Conservation (phyloP, 2,797 vertebrate species). For the Pachyuromys duprasi region DNA sequence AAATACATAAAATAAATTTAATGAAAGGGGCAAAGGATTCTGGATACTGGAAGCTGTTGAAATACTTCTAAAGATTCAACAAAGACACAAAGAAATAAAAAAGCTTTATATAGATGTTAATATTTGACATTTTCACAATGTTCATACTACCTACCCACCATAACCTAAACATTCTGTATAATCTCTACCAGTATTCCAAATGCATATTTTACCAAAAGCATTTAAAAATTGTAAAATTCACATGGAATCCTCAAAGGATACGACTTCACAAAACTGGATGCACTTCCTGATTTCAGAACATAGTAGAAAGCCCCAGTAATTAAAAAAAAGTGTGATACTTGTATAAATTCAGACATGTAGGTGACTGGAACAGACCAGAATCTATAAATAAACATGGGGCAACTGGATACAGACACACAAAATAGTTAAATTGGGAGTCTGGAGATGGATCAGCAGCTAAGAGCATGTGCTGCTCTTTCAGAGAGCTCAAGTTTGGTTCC, state of each 20-base stretch:
- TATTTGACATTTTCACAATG: not conserved
- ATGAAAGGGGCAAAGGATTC: not conserved
- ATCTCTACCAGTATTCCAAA: not conserved
- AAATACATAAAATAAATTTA: constrained; percentile 11
- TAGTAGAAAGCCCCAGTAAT: not conserved
- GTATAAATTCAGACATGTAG: not conserved
- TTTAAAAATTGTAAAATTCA: not conserved
- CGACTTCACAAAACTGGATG: not conserved
- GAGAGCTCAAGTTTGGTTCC: not conserved
- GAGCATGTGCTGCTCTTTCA: not conserved
- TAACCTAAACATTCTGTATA: not conserved
- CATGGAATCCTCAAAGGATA: not conserved
- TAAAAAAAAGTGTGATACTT: not conserved
- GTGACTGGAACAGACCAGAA: not conserved
- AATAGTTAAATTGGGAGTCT: not conserved
- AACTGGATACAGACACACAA: not conserved
- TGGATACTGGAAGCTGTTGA: not conserved
- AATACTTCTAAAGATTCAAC: not conserved
- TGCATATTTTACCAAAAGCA: not conserved
- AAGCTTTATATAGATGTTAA: not conserved
- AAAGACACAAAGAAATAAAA: not conserved
- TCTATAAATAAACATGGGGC: not conserved
- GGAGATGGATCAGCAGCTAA: not conserved
- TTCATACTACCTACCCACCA: not conserved
- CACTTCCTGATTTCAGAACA: not conserved